Percentiles rank a stretch among this genome's conserved stretches.
Conservation (phyloP, 30 jellyfish, hydroid and myxozoan species). For the Catostylus mosaicus region DNA sequence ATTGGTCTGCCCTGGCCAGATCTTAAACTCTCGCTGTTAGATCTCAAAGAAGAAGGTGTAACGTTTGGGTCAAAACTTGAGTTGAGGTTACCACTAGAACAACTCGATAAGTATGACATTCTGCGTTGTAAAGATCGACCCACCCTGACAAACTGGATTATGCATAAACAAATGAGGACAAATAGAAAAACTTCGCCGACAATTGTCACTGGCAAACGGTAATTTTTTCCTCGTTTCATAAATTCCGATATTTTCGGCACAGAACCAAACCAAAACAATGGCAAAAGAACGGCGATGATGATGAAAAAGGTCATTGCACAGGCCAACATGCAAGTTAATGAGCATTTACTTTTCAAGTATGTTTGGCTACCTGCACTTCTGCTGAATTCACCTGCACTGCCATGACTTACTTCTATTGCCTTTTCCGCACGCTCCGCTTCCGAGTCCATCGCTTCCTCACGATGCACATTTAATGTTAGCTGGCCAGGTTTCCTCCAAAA, state of each 20-base stretch:
- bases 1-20: slow-evolving; percentile 8
- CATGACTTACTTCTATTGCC: slow-evolving; percentile 75
- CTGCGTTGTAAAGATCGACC: slow-evolving; percentile 39
- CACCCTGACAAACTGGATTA: not conserved
- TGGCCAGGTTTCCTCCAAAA: slow-evolving; percentile 66
- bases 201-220: slow-evolving; percentile 57
- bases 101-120: slow-evolving; percentile 37
- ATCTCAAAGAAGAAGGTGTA: slow-evolving; percentile 1
- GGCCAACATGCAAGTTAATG: not conserved
- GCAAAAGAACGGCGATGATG: slow-evolving; percentile 24
- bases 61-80: slow-evolving; percentile 24
- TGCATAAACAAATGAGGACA: not conserved
- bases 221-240: slow-evolving; percentile 20
- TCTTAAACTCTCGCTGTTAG: not conserved
- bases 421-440: slow-evolving; percentile 45
- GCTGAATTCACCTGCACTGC: slow-evolving; percentile 75
- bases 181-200: slow-evolving; percentile 21
- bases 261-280: slow-evolving; percentile 68
- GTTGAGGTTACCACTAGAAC: slow-evolving; percentile 5
- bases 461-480: slow-evolving; percentile 5
- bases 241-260: slow-evolving; percentile 51
- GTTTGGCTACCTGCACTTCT: slow-evolving; percentile 56
- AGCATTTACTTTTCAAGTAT: slow-evolving; percentile 25
- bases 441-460: slow-evolving; percentile 19
- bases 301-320: not conserved